Base-by-base conservation (phyloP, 92 coral and sea anemone genomes). In the Hydrozoanthus gracilis region DNA sequence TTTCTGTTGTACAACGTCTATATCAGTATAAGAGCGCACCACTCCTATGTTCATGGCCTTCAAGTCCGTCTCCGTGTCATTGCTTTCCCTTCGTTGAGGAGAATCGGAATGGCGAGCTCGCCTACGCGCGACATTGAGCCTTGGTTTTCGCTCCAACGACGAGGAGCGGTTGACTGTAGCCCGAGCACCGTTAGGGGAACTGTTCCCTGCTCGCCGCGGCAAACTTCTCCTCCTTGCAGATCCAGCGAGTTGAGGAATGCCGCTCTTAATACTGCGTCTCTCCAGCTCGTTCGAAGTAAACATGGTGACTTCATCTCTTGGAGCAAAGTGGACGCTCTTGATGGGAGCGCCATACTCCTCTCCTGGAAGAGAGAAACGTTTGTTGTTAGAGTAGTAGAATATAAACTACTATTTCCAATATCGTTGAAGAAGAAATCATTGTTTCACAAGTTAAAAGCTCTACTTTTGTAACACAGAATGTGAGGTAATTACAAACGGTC, bases 241-340 rank as follows among this genome's bases (percentile, higher is more conserved):
- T 8, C 98, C 98, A 64, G 95, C 88, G 60, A 96, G 97, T 39
- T 92, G 93, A 6, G 89, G 79, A 82, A 84, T 88, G 27, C 71
- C 75, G 72, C 89, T 72, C 10, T 93, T 90, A 20, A 78, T 49
- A 3, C 86, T 78, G 45, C 90, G 80, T 60, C 78, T 86, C 76
- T 95, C 98, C 54, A 66, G 87, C 50, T 97, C 99, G 79, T 93
- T 92, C 4, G 90, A 82, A 76, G 92, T 95, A 87, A 95, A 95
- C 94, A 97, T 97, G 8, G 99, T 91, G 65, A 97, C 92, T 86
- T 97, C 99, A 71, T 97, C 99, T 76, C 95, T 96, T 3, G 98
- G 90, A 4, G 99, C 99, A 66, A 97, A 97, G 87, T 95, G 98
- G 14, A 97, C 99, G 74, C 98, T 95, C 68, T 95, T 97, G 10